These are phyloP conservation scores for Lathamus discolor DNA, from an alignment of 2,113 vertebrate genomes.

Conservation along the genomic window DNA sequence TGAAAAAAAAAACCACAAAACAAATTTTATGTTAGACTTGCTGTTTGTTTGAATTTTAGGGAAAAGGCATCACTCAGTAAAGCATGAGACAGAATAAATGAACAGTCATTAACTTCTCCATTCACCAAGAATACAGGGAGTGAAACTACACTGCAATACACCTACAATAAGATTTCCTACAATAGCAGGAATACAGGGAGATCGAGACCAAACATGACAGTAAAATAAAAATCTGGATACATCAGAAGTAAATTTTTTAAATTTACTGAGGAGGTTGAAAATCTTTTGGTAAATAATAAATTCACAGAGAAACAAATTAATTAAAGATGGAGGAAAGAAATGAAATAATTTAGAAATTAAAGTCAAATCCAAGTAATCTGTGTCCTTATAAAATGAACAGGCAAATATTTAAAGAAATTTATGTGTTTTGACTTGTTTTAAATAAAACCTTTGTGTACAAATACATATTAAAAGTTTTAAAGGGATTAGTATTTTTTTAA, in stretches of 20 bases:
- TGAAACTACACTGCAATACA: not conserved
- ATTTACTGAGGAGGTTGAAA: not conserved
- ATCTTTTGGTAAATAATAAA: not conserved
- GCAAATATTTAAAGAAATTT: not conserved
- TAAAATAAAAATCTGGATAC: not conserved
- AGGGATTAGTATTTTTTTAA: not conserved
- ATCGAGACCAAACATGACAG: not conserved
- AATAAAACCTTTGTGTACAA: not conserved
- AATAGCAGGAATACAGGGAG: not conserved
- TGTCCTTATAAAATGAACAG: not conserved
- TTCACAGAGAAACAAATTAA: not conserved
- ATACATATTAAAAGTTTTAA: not conserved
- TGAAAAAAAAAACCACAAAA: constrained; percentile 71
- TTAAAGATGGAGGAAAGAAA: not conserved
- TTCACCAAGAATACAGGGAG: not conserved
- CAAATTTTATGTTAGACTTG: not conserved
- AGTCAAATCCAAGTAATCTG: not conserved
- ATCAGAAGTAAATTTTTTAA: not conserved
- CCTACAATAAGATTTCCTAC: not conserved
- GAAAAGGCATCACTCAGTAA: not conserved
- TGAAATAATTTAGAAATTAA: not conserved
- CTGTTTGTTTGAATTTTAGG: not conserved
- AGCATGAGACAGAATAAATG: not conserved
- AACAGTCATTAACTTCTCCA: not conserved
- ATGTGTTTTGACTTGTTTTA: not conserved